Percentiles rank a stretch among this genome's conserved stretches.
Conservation (phyloP, 2,888 invertebrate species). For the Nebria brevicollis region DNA sequence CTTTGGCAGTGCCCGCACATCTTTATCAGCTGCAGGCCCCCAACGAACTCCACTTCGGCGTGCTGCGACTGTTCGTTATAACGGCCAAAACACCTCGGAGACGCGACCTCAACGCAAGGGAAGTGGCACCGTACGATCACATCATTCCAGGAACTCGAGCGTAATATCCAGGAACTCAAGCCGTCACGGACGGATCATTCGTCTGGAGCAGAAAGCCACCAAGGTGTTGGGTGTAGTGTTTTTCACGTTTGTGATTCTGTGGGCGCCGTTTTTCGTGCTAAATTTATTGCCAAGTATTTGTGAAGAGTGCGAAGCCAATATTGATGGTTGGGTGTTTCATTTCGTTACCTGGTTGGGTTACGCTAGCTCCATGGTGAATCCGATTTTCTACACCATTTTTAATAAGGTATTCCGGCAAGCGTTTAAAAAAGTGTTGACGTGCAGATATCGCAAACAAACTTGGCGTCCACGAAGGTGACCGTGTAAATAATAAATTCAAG, state of each 20-base stretch:
- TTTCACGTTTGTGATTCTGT: slow-evolving; percentile 92
- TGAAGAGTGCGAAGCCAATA: slow-evolving; percentile 78
- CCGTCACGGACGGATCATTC: slow-evolving; percentile 83
- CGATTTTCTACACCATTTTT: slow-evolving; percentile 95
- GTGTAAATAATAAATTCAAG: slow-evolving; percentile 1
- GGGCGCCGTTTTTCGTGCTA: slow-evolving; percentile 95
- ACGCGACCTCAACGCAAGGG: slow-evolving; percentile 47
- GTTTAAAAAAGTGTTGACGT: slow-evolving; percentile 85
- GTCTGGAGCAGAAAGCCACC: slow-evolving; percentile 95
- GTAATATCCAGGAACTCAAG: slow-evolving; percentile 84
- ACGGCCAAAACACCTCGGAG: slow-evolving; percentile 57
- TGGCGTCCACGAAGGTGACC: slow-evolving; percentile 69
- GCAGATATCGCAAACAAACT: slow-evolving; percentile 73
- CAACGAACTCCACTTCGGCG: slow-evolving; percentile 65
- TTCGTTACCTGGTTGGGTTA: slow-evolving; percentile 94
- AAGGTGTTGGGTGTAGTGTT: slow-evolving; percentile 95
- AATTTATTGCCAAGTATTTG: slow-evolving; percentile 89
- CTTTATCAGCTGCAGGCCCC: slow-evolving; percentile 62
- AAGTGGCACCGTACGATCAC: slow-evolving; percentile 71
- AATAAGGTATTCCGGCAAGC: slow-evolving; percentile 93
- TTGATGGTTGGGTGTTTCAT: slow-evolving; percentile 83
- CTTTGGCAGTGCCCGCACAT: slow-evolving; percentile 74
- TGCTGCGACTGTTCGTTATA: slow-evolving; percentile 68
- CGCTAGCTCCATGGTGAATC: slow-evolving; percentile 94
- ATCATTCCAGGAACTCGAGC: slow-evolving; percentile 83